Conservation (phyloP, 2,113 vertebrate genomes). For the Vidua macroura region DNA sequence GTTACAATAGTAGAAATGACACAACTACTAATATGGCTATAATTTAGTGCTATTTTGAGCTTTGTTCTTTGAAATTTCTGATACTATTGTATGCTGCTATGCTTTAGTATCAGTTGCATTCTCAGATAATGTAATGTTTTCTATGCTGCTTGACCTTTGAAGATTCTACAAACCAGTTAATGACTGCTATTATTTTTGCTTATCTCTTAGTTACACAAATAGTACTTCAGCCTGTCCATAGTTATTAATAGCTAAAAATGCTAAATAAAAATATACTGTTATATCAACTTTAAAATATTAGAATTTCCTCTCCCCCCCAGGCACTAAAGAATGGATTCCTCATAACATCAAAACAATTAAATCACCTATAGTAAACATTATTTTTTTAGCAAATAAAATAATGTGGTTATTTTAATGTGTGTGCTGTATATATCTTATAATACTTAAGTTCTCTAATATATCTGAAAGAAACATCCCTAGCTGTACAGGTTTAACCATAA, state of each 20-base stretch:
- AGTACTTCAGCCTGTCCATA: constrained; percentile 39
- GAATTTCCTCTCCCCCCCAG: background rate
- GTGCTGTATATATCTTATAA: constrained; percentile 58
- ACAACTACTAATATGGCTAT: background rate
- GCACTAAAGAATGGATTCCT: constrained; percentile 54
- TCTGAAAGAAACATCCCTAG: constrained; percentile 44
- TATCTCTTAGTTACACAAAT: constrained; percentile 54
- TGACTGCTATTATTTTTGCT: constrained; percentile 54
- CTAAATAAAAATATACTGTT: constrained; percentile 8
- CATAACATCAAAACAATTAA: constrained; percentile 42
- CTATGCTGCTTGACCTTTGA: constrained; percentile 61
- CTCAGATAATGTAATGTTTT: constrained; percentile 61
- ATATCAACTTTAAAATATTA: background rate
- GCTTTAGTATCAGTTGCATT: constrained; percentile 27
- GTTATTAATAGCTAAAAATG: constrained; percentile 33
- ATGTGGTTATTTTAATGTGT: constrained; percentile 45
- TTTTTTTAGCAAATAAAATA: constrained; percentile 69
- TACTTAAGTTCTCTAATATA: constrained; percentile 72
- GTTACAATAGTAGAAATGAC: constrained; percentile 45
- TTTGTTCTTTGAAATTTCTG: constrained; percentile 29
- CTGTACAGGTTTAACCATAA: constrained; percentile 66
- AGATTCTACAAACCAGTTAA: constrained; percentile 36
- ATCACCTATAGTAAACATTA: constrained; percentile 66
- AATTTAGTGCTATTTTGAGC: constrained; percentile 16
- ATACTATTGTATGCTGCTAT: constrained; percentile 57